These are phyloP conservation scores for Coelinius sp. DNA, from an alignment of 2,888 invertebrate species.

Conservation along the genomic window DNA sequence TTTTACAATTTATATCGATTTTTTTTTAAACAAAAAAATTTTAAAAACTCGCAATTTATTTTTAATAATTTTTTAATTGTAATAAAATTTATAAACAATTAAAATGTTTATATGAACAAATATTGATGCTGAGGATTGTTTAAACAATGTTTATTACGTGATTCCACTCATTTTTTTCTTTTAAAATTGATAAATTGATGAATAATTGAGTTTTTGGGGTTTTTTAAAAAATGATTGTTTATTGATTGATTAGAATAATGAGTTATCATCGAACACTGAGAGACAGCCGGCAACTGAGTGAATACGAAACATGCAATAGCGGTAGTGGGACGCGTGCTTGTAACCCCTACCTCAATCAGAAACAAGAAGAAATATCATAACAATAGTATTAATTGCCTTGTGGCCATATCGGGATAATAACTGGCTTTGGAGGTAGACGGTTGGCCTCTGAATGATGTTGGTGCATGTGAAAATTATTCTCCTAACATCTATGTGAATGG, in stretches of 20 bases:
- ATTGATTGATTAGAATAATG: conserved; percentile 26
- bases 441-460: conserved; percentile 3
- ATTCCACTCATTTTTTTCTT: too few species aligned
- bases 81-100: too few species aligned
- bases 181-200: too few species aligned
- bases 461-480: not conserved
- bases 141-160: too few species aligned
- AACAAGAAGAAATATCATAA: conserved; percentile 62
- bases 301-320: conserved; percentile 36
- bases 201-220: not conserved
- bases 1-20: too few species aligned
- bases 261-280: conserved; percentile 43
- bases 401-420: conserved; percentile 67
- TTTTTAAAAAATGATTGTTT: not conserved
- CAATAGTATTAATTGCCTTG: conserved; percentile 68
- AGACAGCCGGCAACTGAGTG: conserved; percentile 43
- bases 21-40: too few species aligned
- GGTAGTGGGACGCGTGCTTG: conserved; percentile 51
- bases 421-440: conserved; percentile 48
- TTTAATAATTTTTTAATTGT: too few species aligned
- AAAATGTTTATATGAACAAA: too few species aligned
- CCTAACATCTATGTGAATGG: not conserved
- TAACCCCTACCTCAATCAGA: conserved; percentile 53
- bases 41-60: too few species aligned
- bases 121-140: too few species aligned